These are phyloP conservation scores for Chauna torquata DNA, from an alignment of 2,113 vertebrate species.

Conservation along the genomic window DNA sequence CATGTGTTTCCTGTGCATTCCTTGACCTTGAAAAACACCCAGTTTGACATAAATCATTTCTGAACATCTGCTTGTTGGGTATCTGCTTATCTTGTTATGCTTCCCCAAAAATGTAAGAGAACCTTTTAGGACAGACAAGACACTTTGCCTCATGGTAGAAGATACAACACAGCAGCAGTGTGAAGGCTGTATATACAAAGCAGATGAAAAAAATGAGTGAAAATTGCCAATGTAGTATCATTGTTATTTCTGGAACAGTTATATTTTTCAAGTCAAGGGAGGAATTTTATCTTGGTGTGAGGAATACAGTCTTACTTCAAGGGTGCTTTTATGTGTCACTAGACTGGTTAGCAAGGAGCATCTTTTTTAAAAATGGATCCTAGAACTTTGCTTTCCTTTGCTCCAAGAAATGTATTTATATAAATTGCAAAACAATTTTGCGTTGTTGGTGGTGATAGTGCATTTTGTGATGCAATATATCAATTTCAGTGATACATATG, in stretches of 20 bases:
- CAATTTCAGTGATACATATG: conserved; percentile 59
- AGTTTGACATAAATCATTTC: background rate
- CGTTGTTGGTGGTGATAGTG: conserved; percentile 60
- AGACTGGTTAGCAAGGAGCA: conserved; percentile 57
- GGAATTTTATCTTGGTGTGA: conserved; percentile 39
- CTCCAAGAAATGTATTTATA: conserved; percentile 62
- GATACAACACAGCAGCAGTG: background rate
- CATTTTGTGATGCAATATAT: conserved; percentile 69
- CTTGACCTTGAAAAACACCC: background rate
- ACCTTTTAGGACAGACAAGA: background rate
- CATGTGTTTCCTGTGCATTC: background rate
- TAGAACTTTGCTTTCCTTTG: conserved; percentile 54
- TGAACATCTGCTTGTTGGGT: background rate
- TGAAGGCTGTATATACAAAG: background rate
- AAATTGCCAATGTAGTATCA: background rate
- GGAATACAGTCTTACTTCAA: conserved; percentile 46
- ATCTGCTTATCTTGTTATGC: background rate
- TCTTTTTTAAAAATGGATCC: conserved; percentile 48
- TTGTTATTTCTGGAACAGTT: conserved; percentile 18
- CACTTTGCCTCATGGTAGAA: background rate
- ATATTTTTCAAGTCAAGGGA: conserved; percentile 36
- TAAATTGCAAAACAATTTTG: conserved; percentile 58
- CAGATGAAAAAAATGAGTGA: background rate
- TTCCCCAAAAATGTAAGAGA: background rate
- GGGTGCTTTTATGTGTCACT: conserved; percentile 52